Percentiles rank a stretch among this genome's conserved stretches.
These are phyloP conservation scores for Diploscapter pachys DNA, from an alignment of 1,140 invertebrate species.

Conservation along the genomic window DNA sequence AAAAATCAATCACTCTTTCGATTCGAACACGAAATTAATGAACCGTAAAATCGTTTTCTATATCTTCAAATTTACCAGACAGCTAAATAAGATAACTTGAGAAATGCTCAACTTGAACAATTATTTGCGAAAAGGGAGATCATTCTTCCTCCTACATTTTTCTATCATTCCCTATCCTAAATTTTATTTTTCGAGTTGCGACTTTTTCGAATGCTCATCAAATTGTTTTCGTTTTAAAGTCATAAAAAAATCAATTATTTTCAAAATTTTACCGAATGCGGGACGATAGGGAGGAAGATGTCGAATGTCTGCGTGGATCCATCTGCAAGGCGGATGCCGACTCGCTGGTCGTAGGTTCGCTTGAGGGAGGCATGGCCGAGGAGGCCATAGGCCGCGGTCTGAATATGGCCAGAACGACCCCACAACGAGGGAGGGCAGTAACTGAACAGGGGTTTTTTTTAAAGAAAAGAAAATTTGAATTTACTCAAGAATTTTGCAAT, in stretches of 20 bases:
- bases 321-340: constrained; percentile 72
- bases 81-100: not conserved
- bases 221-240: not conserved
- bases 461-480: not conserved
- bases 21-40: too few species aligned
- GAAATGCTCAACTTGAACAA: too few species aligned
- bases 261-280: constrained; percentile 42
- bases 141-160: too few species aligned
- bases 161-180: too few species aligned
- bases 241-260: constrained; percentile 16
- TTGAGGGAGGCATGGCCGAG: constrained; percentile 79
- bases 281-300: constrained; percentile 75
- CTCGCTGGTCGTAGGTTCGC: constrained; percentile 77
- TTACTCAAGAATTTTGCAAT: not conserved
- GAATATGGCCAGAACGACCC: constrained; percentile 88
- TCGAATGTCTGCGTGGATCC: constrained; percentile 85
- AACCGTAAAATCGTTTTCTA: too few species aligned
- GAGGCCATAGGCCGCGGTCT: constrained; percentile 83
- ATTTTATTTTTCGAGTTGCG: too few species aligned
- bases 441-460: constrained; percentile 64
- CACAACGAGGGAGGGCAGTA: constrained; percentile 83
- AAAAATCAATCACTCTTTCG: too few species aligned
- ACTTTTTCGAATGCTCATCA: too few species aligned
- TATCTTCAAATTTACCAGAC: not conserved
- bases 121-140: too few species aligned